These are phyloP conservation scores for Gila robusta DNA, from an alignment of 2,797 vertebrate genomes.

Conservation along the genomic window DNA sequence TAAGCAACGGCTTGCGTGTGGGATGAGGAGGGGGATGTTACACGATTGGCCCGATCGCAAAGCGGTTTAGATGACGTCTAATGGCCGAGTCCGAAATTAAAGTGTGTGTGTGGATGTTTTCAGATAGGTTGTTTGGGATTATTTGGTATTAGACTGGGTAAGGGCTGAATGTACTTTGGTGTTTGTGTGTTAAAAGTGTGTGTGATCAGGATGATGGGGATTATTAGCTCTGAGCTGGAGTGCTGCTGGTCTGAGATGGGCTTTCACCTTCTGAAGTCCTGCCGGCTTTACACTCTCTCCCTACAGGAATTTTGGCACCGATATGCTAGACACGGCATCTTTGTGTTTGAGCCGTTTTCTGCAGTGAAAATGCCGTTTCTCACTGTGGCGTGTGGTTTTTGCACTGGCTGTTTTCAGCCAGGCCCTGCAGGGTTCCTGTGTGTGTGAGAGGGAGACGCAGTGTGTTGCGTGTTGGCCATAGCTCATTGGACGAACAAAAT, in stretches of 20 bases:
- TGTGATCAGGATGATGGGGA: constrained; percentile 32
- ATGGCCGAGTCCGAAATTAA: constrained; percentile 1
- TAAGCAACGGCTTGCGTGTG: background rate
- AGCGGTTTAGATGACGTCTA: constrained; percentile 16
- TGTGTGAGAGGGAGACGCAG: background rate
- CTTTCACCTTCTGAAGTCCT: constrained; percentile 48
- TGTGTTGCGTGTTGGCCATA: background rate
- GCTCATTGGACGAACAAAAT: constrained; percentile 4
- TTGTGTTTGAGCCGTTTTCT: constrained; percentile 20
- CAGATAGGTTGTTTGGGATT: constrained; percentile 35
- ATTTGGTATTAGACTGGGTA: constrained; percentile 10
- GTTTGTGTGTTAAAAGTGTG: background rate
- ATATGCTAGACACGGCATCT: background rate
- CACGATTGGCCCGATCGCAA: background rate
- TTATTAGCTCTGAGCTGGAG: constrained; percentile 38
- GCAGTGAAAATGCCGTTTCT: constrained; percentile 14
- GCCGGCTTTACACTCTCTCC: constrained; percentile 30
- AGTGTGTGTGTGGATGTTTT: constrained; percentile 13
- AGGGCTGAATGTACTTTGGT: background rate
- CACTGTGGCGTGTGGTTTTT: constrained; percentile 23
- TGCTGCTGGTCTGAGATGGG: constrained; percentile 38
- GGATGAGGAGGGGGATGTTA: background rate
- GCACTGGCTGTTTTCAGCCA: background rate
- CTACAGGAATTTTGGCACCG: constrained; percentile 21
- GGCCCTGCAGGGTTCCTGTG: background rate